Evolutionary conservation across 2,113 vertebrate genomes (phyloP).

Genomic region (Cyanistes caeruleus): DNA sequence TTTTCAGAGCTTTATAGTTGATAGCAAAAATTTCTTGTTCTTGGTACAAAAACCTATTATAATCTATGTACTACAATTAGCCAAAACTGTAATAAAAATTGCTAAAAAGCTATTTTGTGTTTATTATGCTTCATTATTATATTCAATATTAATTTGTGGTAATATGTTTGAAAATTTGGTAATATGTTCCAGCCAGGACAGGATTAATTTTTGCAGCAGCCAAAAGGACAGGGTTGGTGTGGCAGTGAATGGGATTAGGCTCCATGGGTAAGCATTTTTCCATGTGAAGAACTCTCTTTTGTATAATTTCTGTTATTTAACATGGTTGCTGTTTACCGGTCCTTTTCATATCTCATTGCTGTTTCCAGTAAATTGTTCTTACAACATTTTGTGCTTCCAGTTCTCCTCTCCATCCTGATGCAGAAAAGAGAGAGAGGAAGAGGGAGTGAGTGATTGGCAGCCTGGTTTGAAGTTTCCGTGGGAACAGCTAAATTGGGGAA

Average conservation of each 20-base stretch:
- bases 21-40: not conserved
- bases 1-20: constrained; percentile 24
- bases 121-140: not conserved
- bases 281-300: not conserved
- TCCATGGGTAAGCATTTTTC: not conserved
- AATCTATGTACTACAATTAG: constrained; percentile 28
- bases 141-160: not conserved
- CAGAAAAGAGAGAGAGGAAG: not conserved
- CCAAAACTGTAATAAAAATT: constrained; percentile 56
- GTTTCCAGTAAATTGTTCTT: not conserved
- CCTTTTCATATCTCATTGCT: not conserved
- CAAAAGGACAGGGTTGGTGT: not conserved
- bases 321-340: not conserved
- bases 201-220: not conserved
- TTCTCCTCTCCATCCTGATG: not conserved
- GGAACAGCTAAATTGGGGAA: not conserved
- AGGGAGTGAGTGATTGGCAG: rapidly evolving
- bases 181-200: not conserved
- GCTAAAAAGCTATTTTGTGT: not conserved
- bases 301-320: not conserved
- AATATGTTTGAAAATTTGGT: not conserved
- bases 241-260: not conserved
- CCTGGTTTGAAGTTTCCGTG: not conserved
- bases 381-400: not conserved
- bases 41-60: constrained; percentile 7